Evolutionary conservation across 1,140 invertebrate genomes (phyloP).

Genomic region (Panulirus ornatus): DNA sequence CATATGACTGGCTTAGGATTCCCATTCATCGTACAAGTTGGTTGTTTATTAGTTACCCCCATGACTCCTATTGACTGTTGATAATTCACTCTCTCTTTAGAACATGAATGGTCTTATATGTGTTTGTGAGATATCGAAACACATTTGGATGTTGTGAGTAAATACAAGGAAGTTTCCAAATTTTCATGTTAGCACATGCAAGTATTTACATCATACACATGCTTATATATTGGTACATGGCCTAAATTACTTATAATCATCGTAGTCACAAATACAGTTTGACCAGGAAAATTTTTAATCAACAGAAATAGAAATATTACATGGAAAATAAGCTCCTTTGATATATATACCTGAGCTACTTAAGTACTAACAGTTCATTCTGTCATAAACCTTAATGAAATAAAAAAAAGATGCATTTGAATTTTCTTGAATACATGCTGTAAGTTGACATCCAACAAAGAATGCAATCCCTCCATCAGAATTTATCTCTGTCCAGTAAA

Average conservation of each 20-base stretch:
- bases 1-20: too few species aligned
- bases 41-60: too few species aligned
- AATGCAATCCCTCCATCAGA: too few species aligned
- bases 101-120: background rate
- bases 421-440: too few species aligned
- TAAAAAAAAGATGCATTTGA: too few species aligned
- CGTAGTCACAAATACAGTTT: background rate
- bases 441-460: too few species aligned
- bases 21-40: too few species aligned
- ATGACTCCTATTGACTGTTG: background rate
- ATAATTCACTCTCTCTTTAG: background rate
- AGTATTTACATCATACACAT: background rate
- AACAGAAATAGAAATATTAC: background rate
- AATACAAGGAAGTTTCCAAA: background rate
- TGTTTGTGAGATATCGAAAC: background rate
- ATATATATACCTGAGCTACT: background rate
- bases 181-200: background rate
- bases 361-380: background rate
- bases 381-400: background rate
- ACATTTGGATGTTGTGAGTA: background rate
- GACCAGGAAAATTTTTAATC: background rate
- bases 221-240: background rate
- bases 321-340: background rate
- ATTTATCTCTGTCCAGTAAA: too few species aligned
- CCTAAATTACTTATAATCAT: background rate